Evolutionary conservation across 2,113 vertebrate species (phyloP).

Genomic region (Alouatta palliata): DNA sequence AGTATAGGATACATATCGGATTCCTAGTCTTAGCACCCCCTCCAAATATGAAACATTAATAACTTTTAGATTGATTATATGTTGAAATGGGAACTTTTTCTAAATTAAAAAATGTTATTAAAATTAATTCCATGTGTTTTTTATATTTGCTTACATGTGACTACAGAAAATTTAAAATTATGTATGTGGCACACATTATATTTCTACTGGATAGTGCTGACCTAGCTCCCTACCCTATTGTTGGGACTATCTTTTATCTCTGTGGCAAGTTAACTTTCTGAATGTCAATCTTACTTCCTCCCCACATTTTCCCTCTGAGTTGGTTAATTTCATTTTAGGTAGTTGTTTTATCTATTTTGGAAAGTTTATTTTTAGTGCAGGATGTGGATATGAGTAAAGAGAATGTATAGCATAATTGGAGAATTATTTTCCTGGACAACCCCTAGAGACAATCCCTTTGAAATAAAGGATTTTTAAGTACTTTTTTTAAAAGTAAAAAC

Average conservation of each 20-base stretch:
- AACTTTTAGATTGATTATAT: neutral
- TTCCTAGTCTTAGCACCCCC: neutral
- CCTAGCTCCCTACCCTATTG: fast-evolving
- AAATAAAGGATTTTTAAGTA: slow-evolving; percentile 40
- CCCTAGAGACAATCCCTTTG: neutral
- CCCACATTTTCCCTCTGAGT: neutral
- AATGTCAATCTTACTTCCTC: neutral
- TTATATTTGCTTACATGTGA: neutral
- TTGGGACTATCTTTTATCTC: neutral
- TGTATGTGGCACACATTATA: neutral
- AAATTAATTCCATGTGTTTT: neutral
- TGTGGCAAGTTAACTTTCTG: neutral
- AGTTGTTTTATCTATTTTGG: neutral
- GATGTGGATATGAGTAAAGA: neutral
- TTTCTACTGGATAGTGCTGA: neutral
- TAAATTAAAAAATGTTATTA: neutral
- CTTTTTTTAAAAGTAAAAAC: neutral
- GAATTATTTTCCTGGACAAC: slow-evolving; percentile 4
- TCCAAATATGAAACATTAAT: neutral
- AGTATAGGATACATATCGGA: neutral
- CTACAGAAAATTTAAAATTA: neutral
- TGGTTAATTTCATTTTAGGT: neutral
- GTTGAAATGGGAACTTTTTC: neutral
- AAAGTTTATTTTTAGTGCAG: slow-evolving; percentile 22
- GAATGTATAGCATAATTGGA: neutral